Percentiles rank a stretch among this genome's conserved stretches.
These are phyloP conservation scores for Pediacus dermestoides DNA, from an alignment of 2,888 invertebrate genomes.

Conservation along the genomic window DNA sequence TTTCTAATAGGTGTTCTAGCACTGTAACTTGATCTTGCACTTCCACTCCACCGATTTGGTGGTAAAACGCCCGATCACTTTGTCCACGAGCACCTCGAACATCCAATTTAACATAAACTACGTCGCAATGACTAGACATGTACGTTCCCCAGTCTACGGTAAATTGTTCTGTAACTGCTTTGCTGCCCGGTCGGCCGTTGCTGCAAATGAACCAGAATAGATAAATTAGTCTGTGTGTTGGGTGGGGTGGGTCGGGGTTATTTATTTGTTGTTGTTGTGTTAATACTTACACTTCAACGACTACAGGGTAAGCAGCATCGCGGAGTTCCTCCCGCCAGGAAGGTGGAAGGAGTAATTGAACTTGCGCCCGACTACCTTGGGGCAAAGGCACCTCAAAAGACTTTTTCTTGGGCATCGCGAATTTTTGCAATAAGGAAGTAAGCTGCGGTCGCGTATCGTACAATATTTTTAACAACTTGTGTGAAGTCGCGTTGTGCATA, in stretches of 20 bases:
- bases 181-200: slow-evolving; percentile 89
- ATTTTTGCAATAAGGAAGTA: slow-evolving; percentile 65
- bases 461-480: slow-evolving; percentile 72
- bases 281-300: slow-evolving; percentile 75
- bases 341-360: slow-evolving; percentile 83
- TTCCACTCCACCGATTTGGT: slow-evolving; percentile 74
- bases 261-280: too few relatives aligned
- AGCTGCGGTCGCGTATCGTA: slow-evolving; percentile 72
- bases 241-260: background rate
- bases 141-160: slow-evolving; percentile 88
- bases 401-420: slow-evolving; percentile 78
- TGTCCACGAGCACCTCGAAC: slow-evolving; percentile 73
- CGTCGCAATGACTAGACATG: slow-evolving; percentile 86
- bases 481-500: slow-evolving; percentile 70
- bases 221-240: too few relatives aligned
- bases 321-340: slow-evolving; percentile 81
- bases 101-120: slow-evolving; percentile 87
- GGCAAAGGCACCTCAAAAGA: slow-evolving; percentile 83
- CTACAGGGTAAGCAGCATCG: slow-evolving; percentile 83
- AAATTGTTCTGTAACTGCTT: slow-evolving; percentile 85
- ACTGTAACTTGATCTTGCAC: slow-evolving; percentile 89
- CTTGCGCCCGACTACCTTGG: slow-evolving; percentile 83
- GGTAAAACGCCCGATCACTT: slow-evolving; percentile 77
- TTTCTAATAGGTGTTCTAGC: slow-evolving; percentile 76
- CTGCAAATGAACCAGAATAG: slow-evolving; percentile 48